Conservation (phyloP, 2,888 invertebrate species). For the Autographa gamma region DNA sequence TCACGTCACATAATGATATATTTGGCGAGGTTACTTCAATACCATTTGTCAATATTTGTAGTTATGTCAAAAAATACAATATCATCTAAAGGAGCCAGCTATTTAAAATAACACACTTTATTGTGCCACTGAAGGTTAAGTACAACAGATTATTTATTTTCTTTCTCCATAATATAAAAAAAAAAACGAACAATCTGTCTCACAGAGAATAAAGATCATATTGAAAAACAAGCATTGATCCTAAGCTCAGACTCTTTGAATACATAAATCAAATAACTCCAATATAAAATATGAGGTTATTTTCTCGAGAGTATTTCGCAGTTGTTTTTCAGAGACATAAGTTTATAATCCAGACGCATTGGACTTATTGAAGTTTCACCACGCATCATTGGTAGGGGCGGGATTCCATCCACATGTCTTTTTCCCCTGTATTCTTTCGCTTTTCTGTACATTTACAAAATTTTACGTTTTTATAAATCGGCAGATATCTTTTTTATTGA, state of each 20-base stretch:
- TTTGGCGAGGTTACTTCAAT: too few relatives aligned
- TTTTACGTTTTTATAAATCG: slow-evolving; percentile 11
- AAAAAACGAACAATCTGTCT: background rate
- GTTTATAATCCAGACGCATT: slow-evolving; percentile 77
- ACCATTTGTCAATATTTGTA: too few relatives aligned
- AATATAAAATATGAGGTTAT: slow-evolving; percentile 18
- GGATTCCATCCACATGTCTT: slow-evolving; percentile 73
- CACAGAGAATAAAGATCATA: background rate
- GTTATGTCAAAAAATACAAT: too few relatives aligned
- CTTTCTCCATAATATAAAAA: background rate
- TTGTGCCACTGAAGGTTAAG: background rate
- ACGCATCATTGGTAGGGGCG: slow-evolving; percentile 79
- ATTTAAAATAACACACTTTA: background rate
- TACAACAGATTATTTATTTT: background rate
- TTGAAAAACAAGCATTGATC: slow-evolving; percentile 2
- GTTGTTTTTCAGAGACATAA: slow-evolving; percentile 61
- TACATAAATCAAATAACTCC: slow-evolving; percentile 9
- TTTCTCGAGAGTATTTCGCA: slow-evolving; percentile 40
- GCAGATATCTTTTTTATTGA: background rate
- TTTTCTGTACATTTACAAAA: slow-evolving; percentile 32
- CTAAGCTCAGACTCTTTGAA: slow-evolving; percentile 2
- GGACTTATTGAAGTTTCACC: slow-evolving; percentile 73
- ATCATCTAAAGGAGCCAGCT: background rate
- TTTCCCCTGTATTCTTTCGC: slow-evolving; percentile 66
- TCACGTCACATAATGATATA: too few relatives aligned